Base-by-base conservation (phyloP, 2,888 invertebrate genomes). In the Drosophila neonasuta region DNA sequence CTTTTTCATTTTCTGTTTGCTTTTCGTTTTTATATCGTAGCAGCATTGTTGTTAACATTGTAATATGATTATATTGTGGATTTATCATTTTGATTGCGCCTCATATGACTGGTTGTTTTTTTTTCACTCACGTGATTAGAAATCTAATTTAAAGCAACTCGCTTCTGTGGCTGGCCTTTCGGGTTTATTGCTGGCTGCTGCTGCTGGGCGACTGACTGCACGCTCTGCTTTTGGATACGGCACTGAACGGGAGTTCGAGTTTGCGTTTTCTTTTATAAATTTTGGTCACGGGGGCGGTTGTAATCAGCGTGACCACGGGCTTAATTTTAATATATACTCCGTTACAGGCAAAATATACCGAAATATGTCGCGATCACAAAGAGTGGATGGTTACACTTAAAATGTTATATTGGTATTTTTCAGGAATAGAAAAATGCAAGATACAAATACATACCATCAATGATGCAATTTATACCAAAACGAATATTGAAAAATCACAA, bases 71-170 rank as follows among this genome's bases (percentile, higher is more conserved):
- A 54, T 29, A 63, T 45, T 46, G 17, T 41, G 7, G 46, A 29
- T 55, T n/a, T 50, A 29, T 54, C 56, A 49, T 54, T 61, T 50
- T 34, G 41, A 55, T 50, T 52, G 32, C 34, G 93, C 39, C 68
- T 84, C 80, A 81, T 77, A 77, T 81, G 82, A 85, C 63, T 70
- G 46, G 46, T 50, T 39, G 29, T 61, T 39, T 68, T 61, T 66
- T 63, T 72, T 74, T 94, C 95, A 93, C 95, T 94, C 94, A 95
- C 95, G 94, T 94, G 94, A 94, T 94, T 93, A 92, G 94, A 95
- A 94, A 94, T 84, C 80, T 93, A 93, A 92, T 93, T 94, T 94
- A 95, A 95, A 95, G 95, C 95, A 95, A 86, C 60, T 79, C 69
- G 95, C 78, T 88, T 70, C 79, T 80, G 78, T 78, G 88, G 86